Conservation (phyloP, 1,140 invertebrate genomes). For the Nephotettix cincticeps region DNA sequence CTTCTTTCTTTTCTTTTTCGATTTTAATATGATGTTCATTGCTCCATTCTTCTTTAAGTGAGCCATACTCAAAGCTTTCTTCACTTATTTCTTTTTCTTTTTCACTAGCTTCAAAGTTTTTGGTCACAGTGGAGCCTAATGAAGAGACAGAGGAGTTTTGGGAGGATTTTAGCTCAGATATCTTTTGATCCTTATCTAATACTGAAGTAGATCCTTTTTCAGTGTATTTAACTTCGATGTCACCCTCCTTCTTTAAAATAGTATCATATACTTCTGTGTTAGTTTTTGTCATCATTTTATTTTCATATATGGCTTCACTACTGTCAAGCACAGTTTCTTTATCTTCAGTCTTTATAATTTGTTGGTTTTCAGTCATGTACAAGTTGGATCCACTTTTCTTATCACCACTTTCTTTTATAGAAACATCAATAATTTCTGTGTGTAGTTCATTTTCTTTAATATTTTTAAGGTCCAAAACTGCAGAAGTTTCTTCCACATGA, state of each 20-base stretch:
- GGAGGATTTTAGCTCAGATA: neutral
- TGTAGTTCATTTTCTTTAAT: neutral
- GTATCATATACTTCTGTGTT: constrained; percentile 33
- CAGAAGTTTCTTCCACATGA: constrained; percentile 35
- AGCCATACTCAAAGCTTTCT: constrained; percentile 21
- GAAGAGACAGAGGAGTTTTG: neutral
- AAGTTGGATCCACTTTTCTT: constrained; percentile 36
- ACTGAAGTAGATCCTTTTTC: constrained; percentile 30
- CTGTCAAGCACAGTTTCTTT: no score
- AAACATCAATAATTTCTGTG: constrained; percentile 5
- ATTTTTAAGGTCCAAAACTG: neutral
- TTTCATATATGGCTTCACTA: no score
- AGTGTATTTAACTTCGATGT: constrained; percentile 30
- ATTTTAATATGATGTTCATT: neutral
- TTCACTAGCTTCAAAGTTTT: neutral
- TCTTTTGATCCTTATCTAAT: constrained; percentile 43
- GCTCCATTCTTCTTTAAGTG: neutral
- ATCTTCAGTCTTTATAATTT: no score
- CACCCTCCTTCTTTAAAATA: constrained; percentile 9
- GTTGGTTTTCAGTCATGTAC: no score
- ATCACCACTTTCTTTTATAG: constrained; percentile 28
- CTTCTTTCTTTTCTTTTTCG: constrained; percentile 29
- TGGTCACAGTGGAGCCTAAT: neutral
- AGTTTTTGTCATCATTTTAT: constrained; percentile 41
- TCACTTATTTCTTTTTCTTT: neutral